Evolutionary conservation across 2,797 vertebrate species (phyloP).

Genomic region (Columba guinea): DNA sequence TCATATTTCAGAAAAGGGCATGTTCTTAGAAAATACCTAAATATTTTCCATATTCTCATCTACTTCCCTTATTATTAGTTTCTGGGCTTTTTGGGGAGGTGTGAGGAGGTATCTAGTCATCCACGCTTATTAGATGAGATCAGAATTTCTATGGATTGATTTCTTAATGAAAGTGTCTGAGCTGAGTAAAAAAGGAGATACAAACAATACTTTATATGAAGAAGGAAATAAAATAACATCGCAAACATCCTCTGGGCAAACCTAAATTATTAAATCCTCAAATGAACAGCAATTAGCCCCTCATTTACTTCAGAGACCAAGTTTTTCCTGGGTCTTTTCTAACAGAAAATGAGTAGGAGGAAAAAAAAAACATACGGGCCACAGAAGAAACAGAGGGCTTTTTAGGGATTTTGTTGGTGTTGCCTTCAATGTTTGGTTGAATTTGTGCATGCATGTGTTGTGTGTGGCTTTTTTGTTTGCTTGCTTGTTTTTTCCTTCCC

Average conservation of each 20-base stretch:
- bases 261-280: background rate
- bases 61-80: background rate
- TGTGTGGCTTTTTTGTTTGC: too few relatives aligned
- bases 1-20: background rate
- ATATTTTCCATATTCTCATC: background rate
- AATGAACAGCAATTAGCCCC: background rate
- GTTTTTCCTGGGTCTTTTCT: background rate
- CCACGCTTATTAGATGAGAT: background rate
- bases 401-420: background rate
- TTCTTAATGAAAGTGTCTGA: background rate
- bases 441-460: background rate
- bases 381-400: background rate
- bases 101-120: background rate
- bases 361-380: background rate
- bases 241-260: background rate
- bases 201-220: background rate
- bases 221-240: background rate
- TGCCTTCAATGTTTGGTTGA: background rate
- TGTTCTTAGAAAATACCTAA: background rate
- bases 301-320: background rate
- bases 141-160: background rate
- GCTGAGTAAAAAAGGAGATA: background rate
- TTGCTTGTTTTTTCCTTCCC: background rate
- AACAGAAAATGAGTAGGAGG: background rate
- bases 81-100: background rate